These are phyloP conservation scores for Chrysocyon brachyurus DNA, from an alignment of 2,797 vertebrate genomes.

Conservation along the genomic window DNA sequence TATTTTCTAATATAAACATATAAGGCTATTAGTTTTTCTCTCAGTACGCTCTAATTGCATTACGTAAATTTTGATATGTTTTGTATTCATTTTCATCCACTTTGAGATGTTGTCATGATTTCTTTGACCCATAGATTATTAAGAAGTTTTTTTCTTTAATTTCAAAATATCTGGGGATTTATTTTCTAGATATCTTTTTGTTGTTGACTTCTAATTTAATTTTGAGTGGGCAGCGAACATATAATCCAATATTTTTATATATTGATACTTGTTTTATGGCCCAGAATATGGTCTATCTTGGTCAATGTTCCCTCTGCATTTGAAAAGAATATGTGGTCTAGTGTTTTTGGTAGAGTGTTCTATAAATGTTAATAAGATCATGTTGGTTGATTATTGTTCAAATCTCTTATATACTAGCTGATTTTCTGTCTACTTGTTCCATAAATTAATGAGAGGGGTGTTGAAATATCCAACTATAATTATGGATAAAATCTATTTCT, in stretches of 20 bases:
- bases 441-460: neutral
- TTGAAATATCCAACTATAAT: neutral
- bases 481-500: constrained; percentile 28
- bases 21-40: neutral
- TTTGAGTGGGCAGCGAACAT: neutral
- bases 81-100: neutral
- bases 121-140: neutral
- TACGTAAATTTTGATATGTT: neutral
- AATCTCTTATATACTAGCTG: neutral
- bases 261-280: neutral
- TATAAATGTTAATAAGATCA: neutral
- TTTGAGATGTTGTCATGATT: neutral
- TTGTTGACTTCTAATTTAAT: constrained; percentile 8
- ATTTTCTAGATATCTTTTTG: neutral
- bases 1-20: neutral
- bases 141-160: neutral
- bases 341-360: neutral
- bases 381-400: neutral
- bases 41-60: neutral
- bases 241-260: neutral
- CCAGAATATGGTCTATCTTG: neutral
- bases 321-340: neutral
- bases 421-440: neutral
- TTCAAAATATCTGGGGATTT: neutral
- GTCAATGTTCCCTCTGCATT: neutral